A percentile compares a stretch with the other conserved stretches of the same genome.
Conservation (phyloP, 2,888 invertebrate genomes). For the Hybos culiciformis region DNA sequence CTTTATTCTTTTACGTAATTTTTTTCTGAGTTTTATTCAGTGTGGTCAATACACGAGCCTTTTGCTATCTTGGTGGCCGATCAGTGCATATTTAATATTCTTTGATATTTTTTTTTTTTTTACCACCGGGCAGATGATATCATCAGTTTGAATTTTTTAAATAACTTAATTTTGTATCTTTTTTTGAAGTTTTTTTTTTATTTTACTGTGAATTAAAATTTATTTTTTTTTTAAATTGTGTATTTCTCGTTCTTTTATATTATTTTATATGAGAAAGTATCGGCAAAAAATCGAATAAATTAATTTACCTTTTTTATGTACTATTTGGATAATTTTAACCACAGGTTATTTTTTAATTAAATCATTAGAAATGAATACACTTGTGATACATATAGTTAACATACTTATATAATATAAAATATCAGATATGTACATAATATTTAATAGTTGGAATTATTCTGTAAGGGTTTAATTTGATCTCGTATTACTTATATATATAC, state of each 20-base stretch:
- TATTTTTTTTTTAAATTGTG: no score
- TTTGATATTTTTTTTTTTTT: no score
- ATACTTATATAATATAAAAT: no score
- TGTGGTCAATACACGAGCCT: no score
- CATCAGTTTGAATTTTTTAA: not conserved
- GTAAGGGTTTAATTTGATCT: no score
- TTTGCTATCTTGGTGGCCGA: not conserved
- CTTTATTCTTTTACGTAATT: not conserved
- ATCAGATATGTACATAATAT: no score
- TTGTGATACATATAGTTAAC: no score
- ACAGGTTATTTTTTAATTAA: not conserved
- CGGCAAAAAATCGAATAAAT: no score
- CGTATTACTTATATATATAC: no score
- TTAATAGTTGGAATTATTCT: no score
- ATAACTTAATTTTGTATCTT: not conserved
- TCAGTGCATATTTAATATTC: slow-evolving; percentile 1
- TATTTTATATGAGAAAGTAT: not conserved
- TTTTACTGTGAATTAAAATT: no score
- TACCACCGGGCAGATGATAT: not conserved
- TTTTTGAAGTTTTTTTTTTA: not conserved
- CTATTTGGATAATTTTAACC: not conserved
- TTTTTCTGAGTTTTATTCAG: not conserved
- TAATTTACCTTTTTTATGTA: not conserved
- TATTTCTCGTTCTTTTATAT: not conserved
- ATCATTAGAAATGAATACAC: no score